Base-by-base conservation (phyloP, 2,797 vertebrate genomes). In the Calcarius lapponicus region DNA sequence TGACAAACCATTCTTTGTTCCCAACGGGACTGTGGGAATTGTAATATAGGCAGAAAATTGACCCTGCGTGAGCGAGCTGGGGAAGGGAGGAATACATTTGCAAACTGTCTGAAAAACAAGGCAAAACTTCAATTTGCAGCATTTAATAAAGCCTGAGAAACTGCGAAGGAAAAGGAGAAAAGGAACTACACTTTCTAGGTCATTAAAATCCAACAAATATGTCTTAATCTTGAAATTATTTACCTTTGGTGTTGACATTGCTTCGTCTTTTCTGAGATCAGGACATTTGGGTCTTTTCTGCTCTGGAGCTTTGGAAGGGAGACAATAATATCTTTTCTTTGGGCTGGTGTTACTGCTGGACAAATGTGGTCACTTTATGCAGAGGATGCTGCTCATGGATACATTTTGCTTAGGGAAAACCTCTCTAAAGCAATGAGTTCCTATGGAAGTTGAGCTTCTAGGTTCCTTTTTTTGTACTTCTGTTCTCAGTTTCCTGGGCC, bases 21-120 rank as follows among this genome's bases (percentile, higher is more conserved):
- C 75, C 70, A 5, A 28, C 45, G 82, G 85, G 92, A 84, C 54
- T 29, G 58, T 69, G 80, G 85, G 92, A 91, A 95, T 88, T 93
- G 87, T 86, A 86, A 94, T 73, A 43, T 56, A 72, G 87, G 93
- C 85, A 93, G 82, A 91, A 95, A 95, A 94, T 79, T 90, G 70
- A 88, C 95, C 92, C 91, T 73, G 66, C 1, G 0, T 80, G 89
- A 92, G 71, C 0, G 1, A 89, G 58, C 12, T 4, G 5, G 28
- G 7, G 22, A 92, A 34, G 31, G 57, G 72, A 91, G 57, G 32
- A 88, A 82, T 28, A 51, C 11, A 62, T 89, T 80, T 79, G 25
- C 50, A 92, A 95, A 90, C 3, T 6, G 8, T 14, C 66, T 58
- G 48, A 40, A 80, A 80, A 92, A 80, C 53, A 82, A 85, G 20